Evolutionary conservation across 2,113 vertebrate genomes (phyloP), one percentile per base, ranked within the genome.

Genomic region (Vulpes ferrilata): DNA sequence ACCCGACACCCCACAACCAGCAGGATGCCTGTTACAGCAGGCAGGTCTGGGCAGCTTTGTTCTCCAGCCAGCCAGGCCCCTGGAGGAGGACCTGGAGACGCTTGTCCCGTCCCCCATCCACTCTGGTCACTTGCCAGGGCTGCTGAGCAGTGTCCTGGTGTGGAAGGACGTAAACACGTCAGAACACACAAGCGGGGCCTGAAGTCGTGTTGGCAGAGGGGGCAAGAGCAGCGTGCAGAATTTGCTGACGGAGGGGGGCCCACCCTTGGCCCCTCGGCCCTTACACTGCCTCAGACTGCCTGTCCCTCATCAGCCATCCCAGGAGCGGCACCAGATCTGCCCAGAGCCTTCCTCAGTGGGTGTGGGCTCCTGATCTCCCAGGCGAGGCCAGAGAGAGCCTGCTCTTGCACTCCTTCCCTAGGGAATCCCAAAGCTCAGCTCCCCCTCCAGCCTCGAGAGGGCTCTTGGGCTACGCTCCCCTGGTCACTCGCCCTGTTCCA

Each of bases 131-230:
- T 88, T 9, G 1, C 16, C 16, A 43, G 30, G 43, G 65, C 80
- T 73, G 51, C 60, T 59, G 51, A 48, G 57, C 81, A 11, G 67
- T 15, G n/a, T 67, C 38, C 43, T 22, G 51, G n/a, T 0, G 1
- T 7, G 8, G 90, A 92, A 80, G 74, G 64, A 76, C 35, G 69
- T 23, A 13, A 43, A 43, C 0, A 25, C 51, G 32, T 35, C 13
- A 9, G 59, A 85, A 88, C 71, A 84, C 11, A 55, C 1, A n/a
- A 81, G 25, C 27, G 22, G 83, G 38, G 32, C 25, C 57, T 17
- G 13, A n/a, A 62, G 60, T 20, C 32, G 6, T 0, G 0, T 64
- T 0, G 0, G 57, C 74, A 62, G 60, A 57, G 13, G 48, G 60
- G 55, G 73, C 10, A 3, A 6, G 59, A 57, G 59, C n/a, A 1